These are phyloP conservation scores for Bombus turneri DNA, from an alignment of 1,140 invertebrate species.

Conservation along the genomic window DNA sequence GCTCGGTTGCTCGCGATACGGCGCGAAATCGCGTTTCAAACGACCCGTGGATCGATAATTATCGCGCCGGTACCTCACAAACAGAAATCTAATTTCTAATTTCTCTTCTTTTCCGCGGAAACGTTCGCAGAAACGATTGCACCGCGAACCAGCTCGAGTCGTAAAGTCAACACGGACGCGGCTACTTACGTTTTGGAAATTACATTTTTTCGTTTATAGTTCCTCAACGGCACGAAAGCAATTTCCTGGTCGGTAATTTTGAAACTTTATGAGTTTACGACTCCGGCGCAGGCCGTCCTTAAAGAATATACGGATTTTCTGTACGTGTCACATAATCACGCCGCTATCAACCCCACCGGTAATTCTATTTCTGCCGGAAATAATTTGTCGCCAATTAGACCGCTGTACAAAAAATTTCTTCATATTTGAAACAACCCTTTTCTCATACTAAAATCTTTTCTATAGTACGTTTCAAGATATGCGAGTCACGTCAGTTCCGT, in stretches of 20 bases:
- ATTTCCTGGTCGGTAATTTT: constrained; percentile 37
- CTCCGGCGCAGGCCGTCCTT: neutral
- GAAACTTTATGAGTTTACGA: constrained; percentile 27
- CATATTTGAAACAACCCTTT: too few species aligned
- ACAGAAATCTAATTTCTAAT: constrained; percentile 17
- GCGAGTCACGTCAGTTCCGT: too few species aligned
- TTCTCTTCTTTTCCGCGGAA: neutral
- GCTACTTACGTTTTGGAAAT: constrained; percentile 31
- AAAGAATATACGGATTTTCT: constrained; percentile 8
- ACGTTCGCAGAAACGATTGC: neutral
- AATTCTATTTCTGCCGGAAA: neutral
- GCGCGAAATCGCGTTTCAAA: neutral
- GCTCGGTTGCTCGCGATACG: neutral
- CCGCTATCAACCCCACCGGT: neutral
- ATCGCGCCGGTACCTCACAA: neutral
- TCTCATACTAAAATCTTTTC: too few species aligned
- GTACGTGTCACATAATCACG: constrained; percentile 8
- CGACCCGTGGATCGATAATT: neutral
- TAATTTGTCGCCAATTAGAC: neutral
- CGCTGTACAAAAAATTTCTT: too few species aligned
- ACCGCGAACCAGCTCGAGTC: too few species aligned
- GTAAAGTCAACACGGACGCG: neutral
- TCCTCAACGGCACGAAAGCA: neutral
- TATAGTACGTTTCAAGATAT: too few species aligned
- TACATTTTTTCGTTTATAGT: constrained; percentile 27